These are phyloP conservation scores for Callocephalon fimbriatum DNA, from an alignment of 2,113 vertebrate genomes.

Conservation along the genomic window DNA sequence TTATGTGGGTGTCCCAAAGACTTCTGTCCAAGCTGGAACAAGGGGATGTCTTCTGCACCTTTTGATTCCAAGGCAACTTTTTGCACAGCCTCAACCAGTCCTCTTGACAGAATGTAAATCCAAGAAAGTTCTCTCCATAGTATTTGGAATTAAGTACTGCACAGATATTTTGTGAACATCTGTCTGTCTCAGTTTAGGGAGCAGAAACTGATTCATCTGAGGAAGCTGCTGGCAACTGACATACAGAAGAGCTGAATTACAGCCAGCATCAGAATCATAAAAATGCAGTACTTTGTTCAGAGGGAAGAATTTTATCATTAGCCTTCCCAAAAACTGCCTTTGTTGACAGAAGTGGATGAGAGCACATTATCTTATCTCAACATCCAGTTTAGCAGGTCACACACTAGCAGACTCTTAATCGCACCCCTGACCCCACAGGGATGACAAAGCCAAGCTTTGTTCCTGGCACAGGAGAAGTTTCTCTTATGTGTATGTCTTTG, in stretches of 20 bases:
- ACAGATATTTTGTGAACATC: slow-evolving; percentile 60
- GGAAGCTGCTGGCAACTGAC: slow-evolving; percentile 61
- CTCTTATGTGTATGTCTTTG: background rate
- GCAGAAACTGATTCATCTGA: slow-evolving; percentile 56
- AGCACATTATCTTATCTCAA: background rate
- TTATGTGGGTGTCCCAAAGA: background rate
- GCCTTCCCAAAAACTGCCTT: slow-evolving; percentile 15
- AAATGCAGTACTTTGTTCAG: slow-evolving; percentile 36
- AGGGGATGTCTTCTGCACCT: background rate
- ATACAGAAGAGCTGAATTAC: slow-evolving; percentile 42
- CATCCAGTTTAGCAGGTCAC: slow-evolving; percentile 45
- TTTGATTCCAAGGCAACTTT: background rate
- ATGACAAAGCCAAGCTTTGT: background rate
- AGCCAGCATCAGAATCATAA: slow-evolving; percentile 43
- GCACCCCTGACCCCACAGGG: background rate
- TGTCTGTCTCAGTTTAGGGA: slow-evolving; percentile 50
- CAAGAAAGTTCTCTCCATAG: slow-evolving; percentile 28
- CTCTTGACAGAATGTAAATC: background rate
- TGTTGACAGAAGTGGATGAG: slow-evolving; percentile 22
- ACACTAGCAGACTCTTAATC: background rate
- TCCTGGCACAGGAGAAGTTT: background rate
- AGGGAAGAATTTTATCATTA: slow-evolving; percentile 37
- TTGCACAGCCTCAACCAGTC: background rate
- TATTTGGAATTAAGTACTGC: slow-evolving; percentile 53
- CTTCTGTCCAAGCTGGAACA: background rate